These are phyloP conservation scores for Erythrolamprus reginae DNA, from an alignment of 2,113 vertebrate genomes.

Conservation along the genomic window DNA sequence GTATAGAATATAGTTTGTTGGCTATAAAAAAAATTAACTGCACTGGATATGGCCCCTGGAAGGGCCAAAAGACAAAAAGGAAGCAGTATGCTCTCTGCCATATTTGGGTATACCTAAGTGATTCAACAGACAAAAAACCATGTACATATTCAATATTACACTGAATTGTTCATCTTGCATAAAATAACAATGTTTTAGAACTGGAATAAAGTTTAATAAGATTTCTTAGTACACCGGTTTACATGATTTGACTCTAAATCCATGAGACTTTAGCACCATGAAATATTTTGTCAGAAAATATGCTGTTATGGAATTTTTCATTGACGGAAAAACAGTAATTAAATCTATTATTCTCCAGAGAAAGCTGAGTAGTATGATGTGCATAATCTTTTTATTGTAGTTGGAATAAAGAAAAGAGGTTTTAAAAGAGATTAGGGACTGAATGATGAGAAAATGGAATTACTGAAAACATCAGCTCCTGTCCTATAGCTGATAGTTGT, in stretches of 20 bases:
- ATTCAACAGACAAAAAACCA: no score
- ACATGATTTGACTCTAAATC: conserved; percentile 35
- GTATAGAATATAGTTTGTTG: no score
- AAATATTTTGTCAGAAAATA: conserved; percentile 39
- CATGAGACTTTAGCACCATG: conserved; percentile 16
- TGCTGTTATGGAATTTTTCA: conserved; percentile 48
- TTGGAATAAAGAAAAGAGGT: conserved; percentile 54
- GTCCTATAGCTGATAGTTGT: conserved; percentile 23
- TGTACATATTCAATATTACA: no score
- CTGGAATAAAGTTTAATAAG: conserved; percentile 19
- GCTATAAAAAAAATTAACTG: no score
- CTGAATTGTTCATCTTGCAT: not conserved
- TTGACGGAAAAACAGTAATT: conserved; percentile 56
- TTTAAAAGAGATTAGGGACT: conserved; percentile 57
- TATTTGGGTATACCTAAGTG: no score
- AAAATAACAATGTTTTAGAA: conserved; percentile 11
- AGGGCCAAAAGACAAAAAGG: no score
- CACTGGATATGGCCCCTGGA: no score
- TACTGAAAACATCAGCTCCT: conserved; percentile 35
- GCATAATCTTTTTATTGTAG: conserved; percentile 58
- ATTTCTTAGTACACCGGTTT: not conserved
- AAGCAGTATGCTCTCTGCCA: no score
- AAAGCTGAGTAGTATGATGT: conserved; percentile 49
- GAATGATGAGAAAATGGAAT: conserved; percentile 54
- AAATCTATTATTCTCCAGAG: conserved; percentile 56